Base-by-base conservation (phyloP, 2,113 vertebrate genomes). In the Rhipidura dahli region DNA sequence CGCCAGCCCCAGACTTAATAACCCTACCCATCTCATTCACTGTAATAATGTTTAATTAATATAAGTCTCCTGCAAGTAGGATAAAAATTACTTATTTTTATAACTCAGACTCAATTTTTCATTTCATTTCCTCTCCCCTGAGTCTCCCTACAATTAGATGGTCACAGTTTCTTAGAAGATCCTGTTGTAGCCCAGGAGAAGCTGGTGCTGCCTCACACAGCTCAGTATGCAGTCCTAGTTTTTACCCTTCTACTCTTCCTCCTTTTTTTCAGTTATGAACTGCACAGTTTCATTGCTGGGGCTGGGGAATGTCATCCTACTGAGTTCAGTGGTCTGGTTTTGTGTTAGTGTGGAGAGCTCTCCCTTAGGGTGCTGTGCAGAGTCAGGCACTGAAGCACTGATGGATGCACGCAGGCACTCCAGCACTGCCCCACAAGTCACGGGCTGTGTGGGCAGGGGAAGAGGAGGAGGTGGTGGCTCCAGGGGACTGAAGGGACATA, bases 1-100 rank as follows among this genome's bases (percentile, higher is more conserved):
- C 69, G 88, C 96, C 84, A 72, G 59, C 82, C 97, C 93, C 94
- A 94, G 97, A 95, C 95, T 93, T 96, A 94, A 96, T 96, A 97
- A 97, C 96, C 97, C 97, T 97, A 97, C 97, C 97, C 93, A 81
- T 93, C 97, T 96, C 90, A 17, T 96, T 97, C 95, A 49, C 96
- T 94, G 93, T 98, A 98, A 98, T 98, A 98, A 98, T 98, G 98
- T 98, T 98, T 98, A 98, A 98, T 98, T 98, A 98, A 98, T 98
- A 98, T 98, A 97, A 98, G 97, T 95, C 98, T 98, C 97, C 97
- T 98, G 96, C 97, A 98, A 89, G 92, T 97, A 96, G 94, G 96
- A 97, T 94, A 97, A 97, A 98, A 98, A 97, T 97, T 96, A 98
- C 97, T 98, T 98, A 98, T 98, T 98, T 98, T 98, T 98, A 97